Percentiles rank a stretch among this genome's conserved stretches.
phyloP scores from a whole-genome alignment of 2,797 vertebrate species.

The Miichthys miiuy region DNA sequence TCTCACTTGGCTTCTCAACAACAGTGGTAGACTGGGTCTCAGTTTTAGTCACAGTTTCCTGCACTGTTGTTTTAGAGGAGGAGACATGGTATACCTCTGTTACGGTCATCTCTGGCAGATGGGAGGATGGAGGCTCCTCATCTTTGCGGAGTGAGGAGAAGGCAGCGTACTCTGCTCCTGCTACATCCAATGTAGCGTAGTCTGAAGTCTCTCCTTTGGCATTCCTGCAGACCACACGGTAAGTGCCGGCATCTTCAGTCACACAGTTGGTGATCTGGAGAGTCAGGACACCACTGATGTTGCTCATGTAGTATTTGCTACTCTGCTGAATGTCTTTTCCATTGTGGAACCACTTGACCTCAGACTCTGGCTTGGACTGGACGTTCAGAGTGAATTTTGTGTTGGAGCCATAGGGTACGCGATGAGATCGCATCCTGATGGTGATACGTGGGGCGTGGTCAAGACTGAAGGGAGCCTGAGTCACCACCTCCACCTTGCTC shows the following conservation, averaged over 20 bases:
- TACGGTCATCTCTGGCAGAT: conserved; percentile 91
- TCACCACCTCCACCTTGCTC: conserved; percentile 90
- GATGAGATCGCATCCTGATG: conserved; percentile 96
- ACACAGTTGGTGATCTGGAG: conserved; percentile 93
- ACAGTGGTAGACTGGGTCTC: conserved; percentile 78
- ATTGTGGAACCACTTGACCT: conserved; percentile 96
- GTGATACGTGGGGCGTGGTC: conserved; percentile 95
- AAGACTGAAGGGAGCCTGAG: conserved; percentile 94
- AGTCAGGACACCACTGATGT: conserved; percentile 93
- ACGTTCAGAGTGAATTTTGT: conserved; percentile 95
- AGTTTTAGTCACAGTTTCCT: conserved; percentile 78
- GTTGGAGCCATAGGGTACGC: conserved; percentile 89
- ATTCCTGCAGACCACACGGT: conserved; percentile 93
- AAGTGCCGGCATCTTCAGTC: conserved; percentile 94
- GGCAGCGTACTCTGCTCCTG: conserved; percentile 90
- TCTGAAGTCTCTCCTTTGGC: conserved; percentile 96
- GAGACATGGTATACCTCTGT: conserved; percentile 93
- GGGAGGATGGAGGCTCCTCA: conserved; percentile 90
- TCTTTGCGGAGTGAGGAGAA: conserved; percentile 90
- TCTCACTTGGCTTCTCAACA: conserved; percentile 59
- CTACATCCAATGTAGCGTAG: conserved; percentile 95
- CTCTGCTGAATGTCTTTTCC: conserved; percentile 91
- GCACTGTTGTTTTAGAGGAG: conserved; percentile 87
- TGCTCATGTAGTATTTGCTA: conserved; percentile 91
- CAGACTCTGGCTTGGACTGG: conserved; percentile 93